Evolutionary conservation across 2,797 vertebrate species (phyloP), one percentile per base, ranked within the genome.

Genomic region (Columba guinea): DNA sequence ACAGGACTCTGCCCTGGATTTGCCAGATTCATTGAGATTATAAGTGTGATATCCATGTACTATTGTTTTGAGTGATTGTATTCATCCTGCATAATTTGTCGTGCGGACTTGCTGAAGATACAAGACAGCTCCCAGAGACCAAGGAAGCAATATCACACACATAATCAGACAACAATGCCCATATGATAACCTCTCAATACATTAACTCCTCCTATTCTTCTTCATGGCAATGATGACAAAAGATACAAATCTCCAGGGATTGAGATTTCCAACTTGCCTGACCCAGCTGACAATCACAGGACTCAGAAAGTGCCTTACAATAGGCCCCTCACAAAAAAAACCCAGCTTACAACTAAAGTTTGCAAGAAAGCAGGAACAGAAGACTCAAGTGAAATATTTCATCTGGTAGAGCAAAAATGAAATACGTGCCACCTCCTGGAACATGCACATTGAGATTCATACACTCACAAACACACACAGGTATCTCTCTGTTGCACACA

Each of bases 391-490:
- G 74, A 89, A 89, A 46, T 23, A 59, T 79, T 90, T 84, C 26
- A 27, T 77, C 59, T n/a, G 37, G 55, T 64, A 87, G 64, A 82
- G 51, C 49, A 85, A 51, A 90, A 75, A 32, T 3, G 7, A 24
- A 90, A 71, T 10, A 13, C 4, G 1, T 79, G 23, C 6, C 13
- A 3, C 6, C 12, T 70, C 60, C 26, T 39, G 63, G 24, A 87
- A 15, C 7, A 56, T 18, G 9, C 5, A 32, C 21, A 22, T n/a
- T 0, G 0, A 37, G 37, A 32, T 32, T 63, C 0, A 0, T 39
- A 32, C 27, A 10, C 26, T 44, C 51, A 22, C 0, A 2, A 23
- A 44, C n/a, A 34, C 27, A 30, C 24, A 51, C 2, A 30, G 9
- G 15, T 39, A 20, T 86, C 6, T 39, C 34, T 52, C 34, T 84